Percentiles rank a stretch among this genome's conserved stretches.
Evolutionary conservation across 2,888 invertebrate genomes (phyloP).

Genomic region (Ctena decussata): DNA sequence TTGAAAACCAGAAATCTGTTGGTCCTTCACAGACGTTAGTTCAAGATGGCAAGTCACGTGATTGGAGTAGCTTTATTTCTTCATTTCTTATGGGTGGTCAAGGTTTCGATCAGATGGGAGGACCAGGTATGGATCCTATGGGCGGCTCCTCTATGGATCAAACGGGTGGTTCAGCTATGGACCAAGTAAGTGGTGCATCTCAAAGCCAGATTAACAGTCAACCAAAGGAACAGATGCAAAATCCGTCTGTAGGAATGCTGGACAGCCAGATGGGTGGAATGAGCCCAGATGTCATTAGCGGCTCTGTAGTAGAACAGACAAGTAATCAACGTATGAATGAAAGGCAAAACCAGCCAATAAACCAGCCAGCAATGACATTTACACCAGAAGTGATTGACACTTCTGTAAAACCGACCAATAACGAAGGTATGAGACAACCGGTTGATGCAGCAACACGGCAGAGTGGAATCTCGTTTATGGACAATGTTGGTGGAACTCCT

Average conservation of each 20-base stretch:
- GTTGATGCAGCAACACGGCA: too few species aligned
- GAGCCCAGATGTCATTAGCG: too few species aligned
- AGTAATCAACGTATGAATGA: too few species aligned
- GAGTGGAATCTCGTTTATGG: too few species aligned
- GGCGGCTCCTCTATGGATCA: neutral
- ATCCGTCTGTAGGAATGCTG: neutral
- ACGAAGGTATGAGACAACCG: too few species aligned
- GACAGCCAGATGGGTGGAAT: neutral
- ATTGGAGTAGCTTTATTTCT: neutral
- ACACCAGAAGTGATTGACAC: too few species aligned
- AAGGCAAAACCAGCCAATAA: too few species aligned
- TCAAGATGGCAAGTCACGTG: neutral
- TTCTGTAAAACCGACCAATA: too few species aligned
- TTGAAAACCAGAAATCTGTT: neutral
- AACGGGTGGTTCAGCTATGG: neutral
- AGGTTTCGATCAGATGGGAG: neutral
- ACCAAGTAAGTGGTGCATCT: neutral
- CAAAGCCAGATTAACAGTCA: neutral
- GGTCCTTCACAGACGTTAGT: neutral
- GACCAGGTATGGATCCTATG: neutral
- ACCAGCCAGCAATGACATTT: too few species aligned
- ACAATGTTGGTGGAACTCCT: too few species aligned
- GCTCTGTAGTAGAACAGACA: too few species aligned
- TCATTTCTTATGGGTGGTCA: neutral
- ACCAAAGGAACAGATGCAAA: neutral